Evolutionary conservation across 2,113 vertebrate genomes (phyloP).

Genomic region (Vulpes vulpes): DNA sequence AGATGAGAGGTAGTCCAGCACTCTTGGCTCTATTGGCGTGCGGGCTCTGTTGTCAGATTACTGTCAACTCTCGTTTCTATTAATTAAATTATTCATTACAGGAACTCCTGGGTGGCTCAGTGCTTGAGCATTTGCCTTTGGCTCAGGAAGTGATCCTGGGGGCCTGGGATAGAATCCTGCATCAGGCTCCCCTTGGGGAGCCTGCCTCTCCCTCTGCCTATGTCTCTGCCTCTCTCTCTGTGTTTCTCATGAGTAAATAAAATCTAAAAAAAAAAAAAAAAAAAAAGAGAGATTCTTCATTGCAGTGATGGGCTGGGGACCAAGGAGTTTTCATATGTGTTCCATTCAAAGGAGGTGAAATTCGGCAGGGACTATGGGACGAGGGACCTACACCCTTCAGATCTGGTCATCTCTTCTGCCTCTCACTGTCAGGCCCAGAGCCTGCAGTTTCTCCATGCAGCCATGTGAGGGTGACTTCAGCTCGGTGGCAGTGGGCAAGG

Average conservation of each 20-base stretch:
- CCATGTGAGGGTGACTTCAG: background rate
- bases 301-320: background rate
- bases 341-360: background rate
- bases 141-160: too few species aligned
- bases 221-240: too few species aligned
- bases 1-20: background rate
- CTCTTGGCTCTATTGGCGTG: rapidly evolving
- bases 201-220: too few species aligned
- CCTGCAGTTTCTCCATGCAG: background rate
- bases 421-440: background rate
- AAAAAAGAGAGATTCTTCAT: background rate
- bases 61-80: background rate
- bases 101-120: too few species aligned
- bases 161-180: too few species aligned
- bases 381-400: background rate
- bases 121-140: too few species aligned
- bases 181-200: too few species aligned
- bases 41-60: background rate
- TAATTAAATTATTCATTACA: background rate
- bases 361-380: background rate
- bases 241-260: too few species aligned
- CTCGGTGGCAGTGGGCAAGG: background rate
- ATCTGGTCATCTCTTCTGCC: background rate
- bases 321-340: background rate
- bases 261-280: too few species aligned